Conservation (phyloP, 2,113 vertebrate genomes). For the Circaetus gallicus region DNA sequence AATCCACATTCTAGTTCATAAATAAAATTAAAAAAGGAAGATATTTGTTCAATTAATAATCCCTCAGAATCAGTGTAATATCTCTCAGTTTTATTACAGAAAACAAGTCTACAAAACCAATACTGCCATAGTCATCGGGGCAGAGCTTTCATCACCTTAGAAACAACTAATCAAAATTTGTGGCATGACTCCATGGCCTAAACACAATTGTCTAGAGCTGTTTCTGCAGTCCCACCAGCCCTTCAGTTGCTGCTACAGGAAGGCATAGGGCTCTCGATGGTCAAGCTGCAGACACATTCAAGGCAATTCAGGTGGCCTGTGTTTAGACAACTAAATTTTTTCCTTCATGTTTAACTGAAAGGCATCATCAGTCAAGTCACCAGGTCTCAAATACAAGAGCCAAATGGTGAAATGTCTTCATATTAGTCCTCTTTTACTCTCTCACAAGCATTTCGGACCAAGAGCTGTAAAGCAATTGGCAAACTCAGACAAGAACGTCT, state of each 20-base stretch:
- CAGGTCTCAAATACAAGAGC: background rate
- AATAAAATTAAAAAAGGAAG: background rate
- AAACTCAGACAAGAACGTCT: background rate
- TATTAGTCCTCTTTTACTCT: background rate
- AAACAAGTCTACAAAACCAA: background rate
- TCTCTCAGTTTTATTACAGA: background rate
- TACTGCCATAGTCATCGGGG: background rate
- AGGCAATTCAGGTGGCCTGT: background rate
- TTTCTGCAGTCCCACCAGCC: background rate
- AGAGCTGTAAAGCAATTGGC: background rate
- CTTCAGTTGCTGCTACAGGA: background rate
- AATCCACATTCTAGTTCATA: background rate
- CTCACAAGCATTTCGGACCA: background rate
- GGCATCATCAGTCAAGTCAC: background rate
- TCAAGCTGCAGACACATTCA: background rate
- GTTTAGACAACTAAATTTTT: background rate
- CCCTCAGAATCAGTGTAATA: background rate
- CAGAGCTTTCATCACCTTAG: background rate
- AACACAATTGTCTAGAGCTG: background rate
- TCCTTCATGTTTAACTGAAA: background rate
- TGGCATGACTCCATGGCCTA: background rate
- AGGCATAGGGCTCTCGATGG: background rate
- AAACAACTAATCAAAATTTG: background rate
- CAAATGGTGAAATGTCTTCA: background rate
- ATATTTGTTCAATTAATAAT: background rate